Base-by-base conservation (phyloP, 2,797 vertebrate genomes). In the Anomalospiza imberbis region DNA sequence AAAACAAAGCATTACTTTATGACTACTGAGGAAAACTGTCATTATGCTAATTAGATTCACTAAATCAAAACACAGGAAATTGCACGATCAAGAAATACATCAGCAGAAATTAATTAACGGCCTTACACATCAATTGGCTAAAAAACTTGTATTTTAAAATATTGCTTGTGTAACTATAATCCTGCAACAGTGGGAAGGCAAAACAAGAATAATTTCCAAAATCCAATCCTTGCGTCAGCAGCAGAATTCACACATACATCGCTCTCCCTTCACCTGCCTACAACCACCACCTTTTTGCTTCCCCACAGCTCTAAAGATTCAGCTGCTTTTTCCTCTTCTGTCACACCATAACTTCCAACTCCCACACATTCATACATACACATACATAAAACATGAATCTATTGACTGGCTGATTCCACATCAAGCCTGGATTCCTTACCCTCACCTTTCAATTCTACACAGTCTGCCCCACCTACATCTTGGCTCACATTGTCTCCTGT, bases 391-490 rank as follows among this genome's bases (percentile, higher is more conserved):
- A 68, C n/a, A 91, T 54, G 3, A 61, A 34, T 45, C 94, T 82
- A 78, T 26, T 60, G 75, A 84, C 84, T 79, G 77, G 68, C 67
- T 67, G 85, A 90, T 95, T 91, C 76, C 55, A 85, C 51, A 89
- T 36, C 74, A 83, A 72, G 70, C 76, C 87, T 83, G 61, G 38
- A 90, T 79, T 84, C 95, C 92, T 95, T 55, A 92, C 42, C 62
- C 94, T 95, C 96, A 87, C 65, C 92, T 96, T 93, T 61, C 85
- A 63, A 71, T 70, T 86, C 95, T 95, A 92, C 65, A 92, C 62
- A 74, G 90, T 94, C 94, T 96, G 90, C 67, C 96, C 93, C 91
- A 91, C 71, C 95, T 97, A 95, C 74, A 88, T 70, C 94, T 96
- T 26, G 70, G 91, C 87, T 97, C 90, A 84, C 73, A 82, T 94